Conservation (phyloP, 2,113 vertebrate genomes). For the Asarcornis scutulata region DNA sequence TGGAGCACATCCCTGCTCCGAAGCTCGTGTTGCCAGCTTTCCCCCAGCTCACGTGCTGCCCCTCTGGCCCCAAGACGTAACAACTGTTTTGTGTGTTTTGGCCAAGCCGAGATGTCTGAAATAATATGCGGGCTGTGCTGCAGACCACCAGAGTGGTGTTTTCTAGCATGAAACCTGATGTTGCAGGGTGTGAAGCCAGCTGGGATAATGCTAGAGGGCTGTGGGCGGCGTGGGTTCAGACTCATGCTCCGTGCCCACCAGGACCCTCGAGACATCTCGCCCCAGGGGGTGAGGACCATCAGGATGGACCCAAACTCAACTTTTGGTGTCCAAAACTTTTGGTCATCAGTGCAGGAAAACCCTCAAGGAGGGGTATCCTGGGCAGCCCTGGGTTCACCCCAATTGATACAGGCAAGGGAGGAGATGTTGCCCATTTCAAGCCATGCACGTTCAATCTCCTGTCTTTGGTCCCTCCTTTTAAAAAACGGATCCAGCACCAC, state of each 20-base stretch:
- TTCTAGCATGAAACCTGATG: not conserved
- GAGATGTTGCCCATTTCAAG: not conserved
- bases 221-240: not conserved
- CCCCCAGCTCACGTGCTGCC: not conserved
- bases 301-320: not conserved
- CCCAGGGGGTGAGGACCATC: not conserved
- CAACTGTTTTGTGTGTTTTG: constrained; percentile 1
- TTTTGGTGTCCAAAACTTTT: not conserved
- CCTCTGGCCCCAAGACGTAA: not conserved
- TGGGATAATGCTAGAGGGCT: not conserved
- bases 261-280: not conserved
- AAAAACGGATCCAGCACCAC: fast-evolving
- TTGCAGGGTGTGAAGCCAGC: not conserved
- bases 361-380: not conserved
- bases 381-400: not conserved
- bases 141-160: not conserved
- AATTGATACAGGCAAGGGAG: not conserved
- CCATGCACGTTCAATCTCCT: not conserved
- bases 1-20: not conserved
- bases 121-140: not conserved
- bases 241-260: not conserved
- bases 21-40: fast-evolving
- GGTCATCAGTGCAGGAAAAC: not conserved
- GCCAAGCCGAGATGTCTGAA: constrained; percentile 1
- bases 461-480: not conserved